phyloP scores from a whole-genome alignment of 2,888 invertebrate genomes.

The Ceraclea dissimilis region DNA sequence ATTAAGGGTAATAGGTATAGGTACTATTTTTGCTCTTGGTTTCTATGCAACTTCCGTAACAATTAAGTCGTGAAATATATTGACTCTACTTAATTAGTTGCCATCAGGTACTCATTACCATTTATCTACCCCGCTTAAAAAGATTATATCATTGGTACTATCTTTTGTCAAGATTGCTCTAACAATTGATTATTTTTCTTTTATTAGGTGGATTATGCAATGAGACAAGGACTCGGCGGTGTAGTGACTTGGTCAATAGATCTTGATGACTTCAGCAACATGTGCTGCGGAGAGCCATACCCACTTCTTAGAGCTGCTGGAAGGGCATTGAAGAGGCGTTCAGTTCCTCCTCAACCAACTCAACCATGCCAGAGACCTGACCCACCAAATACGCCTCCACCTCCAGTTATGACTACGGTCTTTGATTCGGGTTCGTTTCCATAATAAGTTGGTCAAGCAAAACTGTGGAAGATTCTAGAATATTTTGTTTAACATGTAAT shows the following conservation, averaged over 20 bases:
- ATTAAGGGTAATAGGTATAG: too few relatives aligned
- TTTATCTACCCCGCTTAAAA: too few relatives aligned
- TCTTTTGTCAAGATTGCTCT: too few relatives aligned
- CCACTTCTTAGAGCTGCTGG: constrained; percentile 73
- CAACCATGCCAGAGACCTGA: constrained; percentile 64
- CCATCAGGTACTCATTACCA: too few relatives aligned
- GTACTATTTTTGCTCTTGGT: too few relatives aligned
- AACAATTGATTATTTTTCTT: too few relatives aligned
- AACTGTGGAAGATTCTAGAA: neutral
- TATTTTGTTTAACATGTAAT: too few relatives aligned
- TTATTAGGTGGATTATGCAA: constrained; percentile 14
- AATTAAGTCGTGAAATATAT: too few relatives aligned
- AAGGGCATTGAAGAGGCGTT: constrained; percentile 59
- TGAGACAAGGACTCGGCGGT: constrained; percentile 62
- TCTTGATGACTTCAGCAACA: constrained; percentile 79
- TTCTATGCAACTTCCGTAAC: too few relatives aligned
- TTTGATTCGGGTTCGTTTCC: constrained; percentile 44
- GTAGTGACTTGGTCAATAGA: constrained; percentile 84
- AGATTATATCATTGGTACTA: too few relatives aligned
- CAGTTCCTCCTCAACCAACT: constrained; percentile 45
- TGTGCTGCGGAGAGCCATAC: constrained; percentile 72
- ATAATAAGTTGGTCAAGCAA: neutral
- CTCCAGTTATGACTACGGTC: constrained; percentile 67
- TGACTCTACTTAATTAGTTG: too few relatives aligned
- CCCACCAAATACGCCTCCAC: constrained; percentile 64